Evolutionary conservation across 2,888 invertebrate species (phyloP).

Genomic region (Unio delphinus): DNA sequence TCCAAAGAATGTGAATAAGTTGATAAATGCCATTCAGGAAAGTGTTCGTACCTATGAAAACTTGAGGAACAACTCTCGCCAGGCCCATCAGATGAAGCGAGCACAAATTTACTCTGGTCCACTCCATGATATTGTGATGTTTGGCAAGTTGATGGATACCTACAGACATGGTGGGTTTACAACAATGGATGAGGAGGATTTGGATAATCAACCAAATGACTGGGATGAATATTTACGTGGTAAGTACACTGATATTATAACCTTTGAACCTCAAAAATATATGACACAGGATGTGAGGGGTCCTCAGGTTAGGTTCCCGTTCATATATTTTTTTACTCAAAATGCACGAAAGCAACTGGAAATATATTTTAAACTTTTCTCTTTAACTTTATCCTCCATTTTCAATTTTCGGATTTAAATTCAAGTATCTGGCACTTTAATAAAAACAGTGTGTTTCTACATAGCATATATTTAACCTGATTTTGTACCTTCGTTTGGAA

Average conservation of each 20-base stretch:
- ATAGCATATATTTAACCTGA: too few relatives aligned
- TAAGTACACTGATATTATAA: constrained; percentile 15
- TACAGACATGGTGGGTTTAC: constrained; percentile 30
- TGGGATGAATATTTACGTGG: constrained; percentile 50
- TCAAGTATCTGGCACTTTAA: too few relatives aligned
- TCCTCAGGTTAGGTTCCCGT: too few relatives aligned
- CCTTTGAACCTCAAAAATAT: too few relatives aligned
- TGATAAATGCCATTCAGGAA: constrained; percentile 37
- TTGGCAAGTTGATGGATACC: constrained; percentile 51
- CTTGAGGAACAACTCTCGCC: constrained; percentile 47
- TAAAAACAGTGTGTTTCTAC: too few relatives aligned
- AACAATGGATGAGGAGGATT: constrained; percentile 32
- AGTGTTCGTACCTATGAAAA: constrained; percentile 55
- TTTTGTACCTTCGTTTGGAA: too few relatives aligned
- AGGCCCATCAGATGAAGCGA: constrained; percentile 52
- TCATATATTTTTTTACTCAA: too few relatives aligned
- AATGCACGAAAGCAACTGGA: too few relatives aligned
- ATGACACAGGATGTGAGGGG: too few relatives aligned
- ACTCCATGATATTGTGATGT: constrained; percentile 53
- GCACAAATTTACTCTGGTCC: constrained; percentile 58
- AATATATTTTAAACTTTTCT: too few relatives aligned
- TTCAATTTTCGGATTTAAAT: too few relatives aligned
- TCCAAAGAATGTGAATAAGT: constrained; percentile 15
- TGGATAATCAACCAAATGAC: constrained; percentile 32
- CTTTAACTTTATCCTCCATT: too few relatives aligned